Evolutionary conservation across 2,797 vertebrate genomes (phyloP), one percentile per base, ranked within the genome.

Genomic region (Parauchenoglanis punctatus): DNA sequence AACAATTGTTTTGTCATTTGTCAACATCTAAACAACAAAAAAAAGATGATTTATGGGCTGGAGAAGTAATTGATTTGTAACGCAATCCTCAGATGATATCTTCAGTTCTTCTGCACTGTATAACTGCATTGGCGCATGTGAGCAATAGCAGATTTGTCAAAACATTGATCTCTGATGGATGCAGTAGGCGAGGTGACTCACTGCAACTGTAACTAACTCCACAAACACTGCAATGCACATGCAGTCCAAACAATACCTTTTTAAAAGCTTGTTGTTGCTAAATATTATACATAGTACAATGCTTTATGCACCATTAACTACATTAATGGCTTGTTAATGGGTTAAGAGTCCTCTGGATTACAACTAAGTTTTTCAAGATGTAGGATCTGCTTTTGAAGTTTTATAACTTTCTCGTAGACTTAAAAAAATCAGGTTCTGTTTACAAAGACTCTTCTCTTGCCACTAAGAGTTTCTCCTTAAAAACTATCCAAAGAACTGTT

Each of bases 101-200:
- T 18, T 58, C 28, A 58, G 52, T 58, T 80, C 23, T 3, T 12
- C 76, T 58, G 52, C 8, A 35, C 11, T 58, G 52, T 78, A 54
- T 54, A 78, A 35, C 49, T 78, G 28, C 28, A 78, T 35, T n/a
- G 52, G 75, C 28, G 3, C 7, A 31, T 78, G 76, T 78, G 28
- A 78, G 54, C 76, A 78, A 23, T 35, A 56, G 77, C 54, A 80
- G 31, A 80, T 40, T 59, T 80, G 76, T 80, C 77, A 59, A 40
- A 80, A 40, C 31, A 59, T 59, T 81, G 31, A 44, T 81, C 12
- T 59, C 56, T 81, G 11, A 25, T 44, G 20, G 31, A 80, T 44
- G 18, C 2, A 58, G 54, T 35, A 78, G 76, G 52, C 5, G 17
- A 77, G 18, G 52, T 46, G 76, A 35, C 28, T 78, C 76, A 78